Base-by-base conservation (phyloP, 2,113 vertebrate species). In the Telmatochromis sp. region DNA sequence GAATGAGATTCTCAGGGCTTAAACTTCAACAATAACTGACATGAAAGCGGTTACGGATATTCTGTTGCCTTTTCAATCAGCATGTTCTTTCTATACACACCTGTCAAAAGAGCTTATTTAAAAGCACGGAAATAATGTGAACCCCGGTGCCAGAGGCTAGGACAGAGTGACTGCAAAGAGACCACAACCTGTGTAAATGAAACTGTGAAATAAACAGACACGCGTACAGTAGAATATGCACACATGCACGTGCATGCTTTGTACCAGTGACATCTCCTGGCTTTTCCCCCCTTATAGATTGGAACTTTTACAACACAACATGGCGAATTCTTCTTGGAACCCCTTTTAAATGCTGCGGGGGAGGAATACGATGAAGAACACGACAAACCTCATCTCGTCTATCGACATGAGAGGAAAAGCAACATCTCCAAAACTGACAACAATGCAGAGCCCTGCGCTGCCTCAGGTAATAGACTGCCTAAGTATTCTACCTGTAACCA, bases 311-410 rank as follows among this genome's bases (percentile, higher is more conserved):
- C 96, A 19, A 96, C 97, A 14, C 96, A 97, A n/a, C 96, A 97
- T 35, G 97, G 98, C 10, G 98, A 99, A 91, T 99, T 99, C 93
- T 98, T 99, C 96, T 92, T 99, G 96, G 98, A 99, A 91, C 98
- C 98, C 55, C 92, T 99, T 92, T 93, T 98, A 96, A 96, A 93
- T 57, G 86, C 91, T 0, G 97, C 95, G 81, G 98, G 96, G 84
- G 93, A 94, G 80, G 97, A 98, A 84, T 95, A 97, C n/a, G 97
- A 98, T 31, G 98, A 99, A 82, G 97, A 97, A 55, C 96, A 98
- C 95, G 98, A 97, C 94, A 99, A 99, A 94, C 98, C 97, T 73
- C 98, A 99, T 94, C 97, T 99, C 65, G 97, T 99, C 86, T 99
- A 99, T 89, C 97, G 96, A 78, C 96, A 97, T 9, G 96, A 98